Evolutionary conservation across 1,140 invertebrate species (phyloP).

Genomic region (Drosophila sulfurigaster): DNA sequence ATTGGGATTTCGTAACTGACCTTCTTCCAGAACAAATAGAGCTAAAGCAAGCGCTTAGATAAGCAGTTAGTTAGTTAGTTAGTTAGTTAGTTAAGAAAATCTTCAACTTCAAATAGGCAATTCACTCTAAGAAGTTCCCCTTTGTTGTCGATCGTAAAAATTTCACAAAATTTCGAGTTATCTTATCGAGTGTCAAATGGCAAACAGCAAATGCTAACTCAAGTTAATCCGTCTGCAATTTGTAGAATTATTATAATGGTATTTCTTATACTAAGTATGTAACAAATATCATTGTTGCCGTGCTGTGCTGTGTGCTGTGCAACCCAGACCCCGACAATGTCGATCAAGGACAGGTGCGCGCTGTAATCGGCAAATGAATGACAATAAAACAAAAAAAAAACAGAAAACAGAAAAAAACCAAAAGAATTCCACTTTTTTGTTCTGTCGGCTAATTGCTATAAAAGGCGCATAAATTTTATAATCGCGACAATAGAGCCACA

Average conservation of each 20-base stretch:
- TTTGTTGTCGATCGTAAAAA: not conserved
- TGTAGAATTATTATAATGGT: not conserved
- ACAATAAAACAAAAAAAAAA: not conserved
- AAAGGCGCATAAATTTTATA: slow-evolving; percentile 33
- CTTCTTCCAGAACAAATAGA: not conserved
- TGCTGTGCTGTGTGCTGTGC: not conserved
- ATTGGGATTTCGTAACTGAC: slow-evolving; percentile 9
- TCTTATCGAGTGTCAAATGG: slow-evolving; percentile 4
- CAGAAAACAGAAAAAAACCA: not conserved
- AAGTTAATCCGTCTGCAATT: slow-evolving; percentile 1
- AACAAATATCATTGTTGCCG: too few relatives aligned
- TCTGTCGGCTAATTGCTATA: slow-evolving; percentile 30
- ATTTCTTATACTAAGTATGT: not conserved
- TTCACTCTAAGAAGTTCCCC: not conserved
- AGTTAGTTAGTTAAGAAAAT: not conserved
- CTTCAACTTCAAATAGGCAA: not conserved
- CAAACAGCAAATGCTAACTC: not conserved
- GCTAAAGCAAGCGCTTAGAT: not conserved
- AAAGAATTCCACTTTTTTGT: slow-evolving; percentile 9
- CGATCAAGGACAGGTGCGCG: slow-evolving; percentile 32
- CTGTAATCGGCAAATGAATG: slow-evolving; percentile 13
- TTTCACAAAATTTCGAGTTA: not conserved
- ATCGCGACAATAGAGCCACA: slow-evolving; percentile 18
- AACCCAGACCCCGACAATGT: slow-evolving; percentile 33
- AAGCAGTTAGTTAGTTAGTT: not conserved